phyloP scores from a whole-genome alignment of 1,140 invertebrate species.

The Hormaphis cornu region DNA sequence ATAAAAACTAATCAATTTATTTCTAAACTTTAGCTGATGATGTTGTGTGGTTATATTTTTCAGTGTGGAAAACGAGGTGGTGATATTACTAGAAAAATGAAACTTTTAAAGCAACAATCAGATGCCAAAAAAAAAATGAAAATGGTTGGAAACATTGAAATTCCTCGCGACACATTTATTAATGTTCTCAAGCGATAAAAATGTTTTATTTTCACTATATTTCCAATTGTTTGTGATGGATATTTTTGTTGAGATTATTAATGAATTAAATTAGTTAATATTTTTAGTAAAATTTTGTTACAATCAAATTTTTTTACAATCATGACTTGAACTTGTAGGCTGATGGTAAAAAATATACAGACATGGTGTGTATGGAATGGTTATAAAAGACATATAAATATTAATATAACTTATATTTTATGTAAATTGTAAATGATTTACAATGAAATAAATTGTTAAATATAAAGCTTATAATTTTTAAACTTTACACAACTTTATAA shows the following conservation, averaged over 20 bases:
- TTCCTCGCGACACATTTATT: conserved; percentile 90
- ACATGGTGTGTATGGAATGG: no score
- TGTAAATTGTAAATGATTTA: no score
- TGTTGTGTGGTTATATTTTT: conserved; percentile 41
- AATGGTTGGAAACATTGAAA: conserved; percentile 77
- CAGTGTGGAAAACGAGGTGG: conserved; percentile 70
- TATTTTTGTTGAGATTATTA: neutral
- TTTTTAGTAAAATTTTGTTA: no score
- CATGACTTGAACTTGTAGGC: no score
- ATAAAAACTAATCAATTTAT: neutral
- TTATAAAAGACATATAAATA: no score
- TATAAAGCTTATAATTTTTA: no score
- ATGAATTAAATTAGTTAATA: neutral
- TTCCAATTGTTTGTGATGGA: neutral
- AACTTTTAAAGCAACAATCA: conserved; percentile 77
- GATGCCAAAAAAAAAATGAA: conserved; percentile 91
- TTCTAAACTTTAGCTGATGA: neutral
- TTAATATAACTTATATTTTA: no score
- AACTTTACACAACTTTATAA: no score
- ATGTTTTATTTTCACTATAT: neutral
- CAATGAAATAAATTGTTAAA: no score
- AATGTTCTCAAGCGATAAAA: conserved; percentile 67
- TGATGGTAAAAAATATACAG: no score
- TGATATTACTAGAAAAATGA: conserved; percentile 80
- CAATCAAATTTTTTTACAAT: no score